A percentile compares a stretch with the other conserved stretches of the same genome.
Evolutionary conservation across 2,797 vertebrate genomes (phyloP).

Genomic region (Muscicapa comitata): DNA sequence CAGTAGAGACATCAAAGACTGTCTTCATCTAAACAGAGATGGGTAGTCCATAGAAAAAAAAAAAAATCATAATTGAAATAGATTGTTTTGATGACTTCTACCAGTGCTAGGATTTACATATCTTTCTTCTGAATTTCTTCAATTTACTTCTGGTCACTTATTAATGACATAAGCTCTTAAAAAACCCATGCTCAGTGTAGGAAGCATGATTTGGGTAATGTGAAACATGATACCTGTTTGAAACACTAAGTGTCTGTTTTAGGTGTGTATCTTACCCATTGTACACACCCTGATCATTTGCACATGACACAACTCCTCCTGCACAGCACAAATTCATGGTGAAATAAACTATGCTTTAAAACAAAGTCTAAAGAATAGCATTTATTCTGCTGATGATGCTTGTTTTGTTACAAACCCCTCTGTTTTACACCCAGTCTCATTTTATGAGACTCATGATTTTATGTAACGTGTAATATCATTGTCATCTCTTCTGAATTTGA

Average conservation of each 20-base stretch:
- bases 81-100: not conserved
- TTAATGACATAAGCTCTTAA: not conserved
- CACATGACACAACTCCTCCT: not conserved
- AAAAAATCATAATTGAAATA: not conserved
- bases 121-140: not conserved
- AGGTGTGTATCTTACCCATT: not conserved
- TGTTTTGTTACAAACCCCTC: not conserved
- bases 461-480: not conserved
- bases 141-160: not conserved
- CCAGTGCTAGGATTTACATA: not conserved
- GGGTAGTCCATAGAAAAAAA: not conserved
- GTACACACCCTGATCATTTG: not conserved
- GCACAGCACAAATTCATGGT: not conserved
- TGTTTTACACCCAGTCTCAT: not conserved
- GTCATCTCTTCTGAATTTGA: not conserved
- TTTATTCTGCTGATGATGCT: not conserved
- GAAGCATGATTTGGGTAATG: not conserved
- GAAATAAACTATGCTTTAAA: not conserved
- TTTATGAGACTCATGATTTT: not conserved
- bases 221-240: not conserved
- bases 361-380: not conserved
- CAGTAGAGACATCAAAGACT: not conserved
- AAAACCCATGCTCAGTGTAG: not conserved
- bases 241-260: not conserved
- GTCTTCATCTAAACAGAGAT: not conserved